Percentiles rank a stretch among this genome's conserved stretches.
Evolutionary conservation across 30 jellyfish, hydroid and myxozoan genomes (phyloP).

Genomic region (Pseudorhiza aurosa): DNA sequence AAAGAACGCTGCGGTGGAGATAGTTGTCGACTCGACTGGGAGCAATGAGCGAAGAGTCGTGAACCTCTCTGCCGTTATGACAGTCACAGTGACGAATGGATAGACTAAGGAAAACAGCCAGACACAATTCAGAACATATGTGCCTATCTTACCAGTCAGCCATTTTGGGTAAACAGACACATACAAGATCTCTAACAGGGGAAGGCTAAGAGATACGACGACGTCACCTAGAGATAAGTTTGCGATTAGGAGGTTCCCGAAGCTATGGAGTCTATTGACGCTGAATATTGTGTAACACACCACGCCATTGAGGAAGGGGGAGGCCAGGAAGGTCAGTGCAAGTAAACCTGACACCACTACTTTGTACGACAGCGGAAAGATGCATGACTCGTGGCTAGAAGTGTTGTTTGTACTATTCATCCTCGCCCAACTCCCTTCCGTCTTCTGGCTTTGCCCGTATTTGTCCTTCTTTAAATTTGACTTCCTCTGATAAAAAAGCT

Average conservation of each 20-base stretch:
- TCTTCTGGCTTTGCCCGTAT: too few relatives aligned
- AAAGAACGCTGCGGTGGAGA: background rate
- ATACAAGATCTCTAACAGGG: constrained; percentile 51
- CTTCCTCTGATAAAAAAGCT: too few relatives aligned
- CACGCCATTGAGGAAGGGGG: constrained; percentile 37
- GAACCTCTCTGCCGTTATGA: constrained; percentile 62
- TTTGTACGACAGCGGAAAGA: constrained; percentile 35
- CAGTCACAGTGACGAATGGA: constrained; percentile 68
- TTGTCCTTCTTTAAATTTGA: too few relatives aligned
- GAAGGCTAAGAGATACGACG: constrained; percentile 48
- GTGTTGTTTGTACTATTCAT: constrained; percentile 9
- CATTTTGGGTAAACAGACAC: constrained; percentile 63
- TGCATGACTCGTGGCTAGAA: constrained; percentile 4
- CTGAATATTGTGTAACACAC: constrained; percentile 43
- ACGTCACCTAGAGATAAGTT: constrained; percentile 66
- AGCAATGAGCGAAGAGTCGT: constrained; percentile 15
- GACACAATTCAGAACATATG: constrained; percentile 43
- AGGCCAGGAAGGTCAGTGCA: constrained; percentile 20
- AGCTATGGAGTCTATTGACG: constrained; percentile 32
- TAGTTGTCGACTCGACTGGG: background rate
- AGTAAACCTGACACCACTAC: constrained; percentile 17
- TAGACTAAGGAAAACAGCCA: constrained; percentile 67
- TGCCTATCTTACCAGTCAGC: constrained; percentile 60
- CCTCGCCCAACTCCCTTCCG: too few relatives aligned
- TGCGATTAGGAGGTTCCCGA: constrained; percentile 47